Base-by-base conservation (phyloP, 2,888 invertebrate genomes). In the Chrysomela aeneicollis region DNA sequence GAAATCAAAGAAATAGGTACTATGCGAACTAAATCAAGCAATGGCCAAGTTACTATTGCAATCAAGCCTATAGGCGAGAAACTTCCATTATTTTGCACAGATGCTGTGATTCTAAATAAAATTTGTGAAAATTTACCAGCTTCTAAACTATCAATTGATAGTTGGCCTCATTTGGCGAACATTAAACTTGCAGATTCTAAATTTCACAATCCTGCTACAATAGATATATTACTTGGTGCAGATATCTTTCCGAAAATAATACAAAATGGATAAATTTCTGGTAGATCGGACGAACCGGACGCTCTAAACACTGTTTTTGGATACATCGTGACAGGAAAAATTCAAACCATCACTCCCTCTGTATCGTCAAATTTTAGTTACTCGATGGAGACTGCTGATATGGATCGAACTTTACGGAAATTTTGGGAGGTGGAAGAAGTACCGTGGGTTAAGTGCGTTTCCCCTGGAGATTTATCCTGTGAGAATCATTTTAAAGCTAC, bases 1-100 rank as follows among this genome's bases (percentile, higher is more conserved):
- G 53, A 53, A 53, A 35, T 53, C 2, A 53, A 53, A 53, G 35
- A 35, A 12, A 12, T 53, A 6, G 17, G 53, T 12, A 32, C 35
- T 3, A 53, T 35, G 53, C 17, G 18, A 17, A 12, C 35, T 17
- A 1, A 9, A 8, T 53, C 19, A 18, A 53, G 19, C 12, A 17
- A 32, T 18, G 53, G 53, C 9, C 18, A 35, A 18, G 12, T 35
- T n/a, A 32, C 32, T n/a, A 10, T 53, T 17, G 17, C 35, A 10
- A 35, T 53, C 4, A 32, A 19, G 1, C 32, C 35, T 3, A 10
- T 53, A 17, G 35, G n/a, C 8, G n/a, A 53, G 19, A 17, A 32
- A 3, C 8, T 1, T 9, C 10, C 12, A 0, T 0, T 1, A 2
- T 18, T 53, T 9, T 12, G 4, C 17, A 19, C 32, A 10, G 53